A percentile compares a stretch with the other conserved stretches of the same genome.
These are phyloP conservation scores for Arctocebus calabarensis DNA, from an alignment of 2,797 vertebrate species.

Conservation along the genomic window DNA sequence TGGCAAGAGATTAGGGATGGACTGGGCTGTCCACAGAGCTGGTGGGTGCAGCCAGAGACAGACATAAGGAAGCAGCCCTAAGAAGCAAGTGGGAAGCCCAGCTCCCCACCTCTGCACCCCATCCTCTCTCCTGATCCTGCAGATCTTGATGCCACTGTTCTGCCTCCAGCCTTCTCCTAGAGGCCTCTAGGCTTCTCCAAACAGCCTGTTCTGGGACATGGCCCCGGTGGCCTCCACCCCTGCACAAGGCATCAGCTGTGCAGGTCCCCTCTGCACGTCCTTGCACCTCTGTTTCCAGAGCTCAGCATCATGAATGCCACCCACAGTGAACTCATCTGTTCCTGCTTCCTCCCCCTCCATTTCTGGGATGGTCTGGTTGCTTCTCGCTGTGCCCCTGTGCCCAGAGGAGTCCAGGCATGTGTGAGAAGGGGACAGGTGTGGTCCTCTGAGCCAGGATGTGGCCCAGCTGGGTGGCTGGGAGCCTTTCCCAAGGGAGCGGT, in stretches of 20 bases:
- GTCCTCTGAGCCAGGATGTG: no score
- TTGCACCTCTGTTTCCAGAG: accelerated
- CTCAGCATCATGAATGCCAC: accelerated
- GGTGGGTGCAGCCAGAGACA: accelerated
- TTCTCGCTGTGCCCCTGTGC: neutral
- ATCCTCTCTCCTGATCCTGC: accelerated
- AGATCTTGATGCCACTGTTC: neutral
- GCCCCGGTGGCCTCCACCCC: neutral
- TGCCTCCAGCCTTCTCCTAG: no score
- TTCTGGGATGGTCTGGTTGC: no score
- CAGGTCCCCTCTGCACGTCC: no score
- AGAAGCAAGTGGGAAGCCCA: accelerated
- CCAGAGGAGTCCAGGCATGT: accelerated
- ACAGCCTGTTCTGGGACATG: neutral
- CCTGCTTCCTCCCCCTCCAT: accelerated
- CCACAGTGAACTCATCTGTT: accelerated
- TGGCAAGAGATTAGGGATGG: accelerated
- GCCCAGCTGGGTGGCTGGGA: neutral
- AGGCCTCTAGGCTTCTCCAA: neutral
- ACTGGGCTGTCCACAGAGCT: neutral
- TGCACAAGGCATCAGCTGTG: no score
- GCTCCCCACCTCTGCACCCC: accelerated
- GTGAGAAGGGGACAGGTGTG: neutral
- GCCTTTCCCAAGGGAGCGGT: neutral
- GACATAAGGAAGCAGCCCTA: accelerated